Evolutionary conservation across 2,888 invertebrate species (phyloP).

Genomic region (Sialis fuliginosa): DNA sequence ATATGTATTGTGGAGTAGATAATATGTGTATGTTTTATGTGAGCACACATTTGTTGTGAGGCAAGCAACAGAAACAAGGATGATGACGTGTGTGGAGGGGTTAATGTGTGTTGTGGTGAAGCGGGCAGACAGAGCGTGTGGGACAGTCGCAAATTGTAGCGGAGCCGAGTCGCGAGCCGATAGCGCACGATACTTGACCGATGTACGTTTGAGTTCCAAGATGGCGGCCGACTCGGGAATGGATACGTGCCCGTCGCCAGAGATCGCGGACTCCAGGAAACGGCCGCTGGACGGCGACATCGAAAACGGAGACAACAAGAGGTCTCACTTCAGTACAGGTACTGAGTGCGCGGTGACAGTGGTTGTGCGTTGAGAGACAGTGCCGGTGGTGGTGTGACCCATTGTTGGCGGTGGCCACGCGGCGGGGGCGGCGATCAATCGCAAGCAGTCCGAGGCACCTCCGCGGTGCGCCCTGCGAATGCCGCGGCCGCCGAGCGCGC

Average conservation of each 20-base stretch:
- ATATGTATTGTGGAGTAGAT: background rate
- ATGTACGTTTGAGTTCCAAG: constrained; percentile 29
- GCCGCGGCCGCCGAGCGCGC: background rate
- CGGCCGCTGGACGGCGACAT: constrained; percentile 74
- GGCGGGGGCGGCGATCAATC: no score
- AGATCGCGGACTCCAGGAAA: constrained; percentile 80
- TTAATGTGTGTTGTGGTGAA: background rate
- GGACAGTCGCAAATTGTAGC: background rate
- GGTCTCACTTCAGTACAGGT: constrained; percentile 85
- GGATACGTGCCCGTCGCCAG: constrained; percentile 88
- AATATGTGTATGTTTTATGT: background rate
- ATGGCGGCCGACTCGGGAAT: constrained; percentile 88
- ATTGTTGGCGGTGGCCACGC: no score
- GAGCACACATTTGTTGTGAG: background rate
- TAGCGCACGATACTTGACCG: constrained; percentile 9
- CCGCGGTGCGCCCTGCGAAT: background rate
- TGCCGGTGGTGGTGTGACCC: no score
- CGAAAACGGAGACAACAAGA: constrained; percentile 76
- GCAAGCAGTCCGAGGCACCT: constrained; percentile 1
- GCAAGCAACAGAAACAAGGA: background rate
- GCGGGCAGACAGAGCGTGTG: background rate
- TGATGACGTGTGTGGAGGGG: background rate
- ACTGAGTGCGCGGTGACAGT: constrained; percentile 22
- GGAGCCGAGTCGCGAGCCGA: constrained; percentile 1
- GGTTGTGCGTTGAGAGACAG: constrained; percentile 1